These are phyloP conservation scores for Coregonus clupeaformis DNA, from an alignment of 2,113 vertebrate genomes.

Conservation along the genomic window DNA sequence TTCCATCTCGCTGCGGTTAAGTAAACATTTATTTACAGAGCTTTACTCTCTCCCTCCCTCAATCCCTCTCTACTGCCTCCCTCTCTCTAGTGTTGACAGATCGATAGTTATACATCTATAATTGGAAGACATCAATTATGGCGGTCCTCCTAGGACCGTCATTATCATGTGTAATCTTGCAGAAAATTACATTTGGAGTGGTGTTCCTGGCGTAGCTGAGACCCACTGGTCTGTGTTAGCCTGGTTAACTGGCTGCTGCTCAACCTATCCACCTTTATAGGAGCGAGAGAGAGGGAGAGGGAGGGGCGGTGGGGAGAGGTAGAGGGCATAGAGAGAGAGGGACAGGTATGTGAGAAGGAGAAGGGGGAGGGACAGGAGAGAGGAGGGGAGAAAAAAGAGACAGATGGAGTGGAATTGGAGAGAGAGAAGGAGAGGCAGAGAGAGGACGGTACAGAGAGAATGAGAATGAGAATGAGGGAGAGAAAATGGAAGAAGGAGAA, in stretches of 20 bases:
- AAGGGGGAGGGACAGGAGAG: neutral
- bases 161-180: slow-evolving; percentile 78
- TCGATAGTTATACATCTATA: slow-evolving; percentile 79
- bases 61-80: neutral
- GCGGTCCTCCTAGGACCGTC: slow-evolving; percentile 73
- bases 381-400: neutral
- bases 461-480: neutral
- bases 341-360: neutral
- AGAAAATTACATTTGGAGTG: slow-evolving; percentile 70
- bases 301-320: neutral
- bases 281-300: slow-evolving; percentile 26
- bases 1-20: neutral
- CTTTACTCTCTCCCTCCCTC: neutral
- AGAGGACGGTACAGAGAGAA: neutral
- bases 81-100: slow-evolving; percentile 62
- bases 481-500: neutral
- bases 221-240: slow-evolving; percentile 41
- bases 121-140: slow-evolving; percentile 75
- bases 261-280: slow-evolving; percentile 13
- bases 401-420: neutral
- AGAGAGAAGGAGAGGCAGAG: neutral
- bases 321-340: neutral
- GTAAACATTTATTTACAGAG: neutral
- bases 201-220: slow-evolving; percentile 44
- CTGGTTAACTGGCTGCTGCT: slow-evolving; percentile 38